These are phyloP conservation scores for Drosophila dunni DNA, from an alignment of 1,140 invertebrate species.

Conservation along the genomic window DNA sequence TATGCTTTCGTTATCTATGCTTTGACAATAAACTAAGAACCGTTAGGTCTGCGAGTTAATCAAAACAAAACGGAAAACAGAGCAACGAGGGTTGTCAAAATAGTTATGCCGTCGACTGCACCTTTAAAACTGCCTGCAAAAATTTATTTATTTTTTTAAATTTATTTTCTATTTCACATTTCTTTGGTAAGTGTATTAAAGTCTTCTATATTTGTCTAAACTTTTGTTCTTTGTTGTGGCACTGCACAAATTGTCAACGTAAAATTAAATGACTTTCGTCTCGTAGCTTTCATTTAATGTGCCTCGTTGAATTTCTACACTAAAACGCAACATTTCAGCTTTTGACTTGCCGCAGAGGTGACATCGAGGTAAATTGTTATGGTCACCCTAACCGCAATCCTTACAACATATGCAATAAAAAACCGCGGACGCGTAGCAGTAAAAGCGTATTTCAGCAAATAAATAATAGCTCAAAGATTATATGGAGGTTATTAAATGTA, in stretches of 20 bases:
- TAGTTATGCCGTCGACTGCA: no score
- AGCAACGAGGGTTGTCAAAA: no score
- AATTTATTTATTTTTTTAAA: neutral
- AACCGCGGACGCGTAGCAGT: conserved; percentile 49
- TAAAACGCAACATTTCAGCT: conserved; percentile 42
- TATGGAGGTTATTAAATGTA: conserved; percentile 68
- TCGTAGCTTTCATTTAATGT: conserved; percentile 67
- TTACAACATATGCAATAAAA: conserved; percentile 45
- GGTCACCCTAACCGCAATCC: conserved; percentile 1
- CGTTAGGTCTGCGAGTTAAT: no score
- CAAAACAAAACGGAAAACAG: no score
- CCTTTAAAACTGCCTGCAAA: no score
- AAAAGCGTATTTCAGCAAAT: conserved; percentile 41
- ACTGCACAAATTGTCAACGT: conserved; percentile 65
- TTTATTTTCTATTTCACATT: neutral
- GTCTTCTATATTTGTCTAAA: neutral
- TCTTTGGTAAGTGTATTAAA: neutral
- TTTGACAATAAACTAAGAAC: no score
- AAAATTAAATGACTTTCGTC: conserved; percentile 79
- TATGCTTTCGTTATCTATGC: no score
- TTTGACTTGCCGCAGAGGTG: conserved; percentile 54
- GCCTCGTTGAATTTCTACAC: conserved; percentile 62
- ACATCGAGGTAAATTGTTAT: conserved; percentile 63
- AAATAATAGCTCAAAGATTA: conserved; percentile 62
- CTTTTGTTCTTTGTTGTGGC: conserved; percentile 2